phyloP scores from a whole-genome alignment of 1,140 invertebrate species.

The Pseudobourletiella spinata region DNA sequence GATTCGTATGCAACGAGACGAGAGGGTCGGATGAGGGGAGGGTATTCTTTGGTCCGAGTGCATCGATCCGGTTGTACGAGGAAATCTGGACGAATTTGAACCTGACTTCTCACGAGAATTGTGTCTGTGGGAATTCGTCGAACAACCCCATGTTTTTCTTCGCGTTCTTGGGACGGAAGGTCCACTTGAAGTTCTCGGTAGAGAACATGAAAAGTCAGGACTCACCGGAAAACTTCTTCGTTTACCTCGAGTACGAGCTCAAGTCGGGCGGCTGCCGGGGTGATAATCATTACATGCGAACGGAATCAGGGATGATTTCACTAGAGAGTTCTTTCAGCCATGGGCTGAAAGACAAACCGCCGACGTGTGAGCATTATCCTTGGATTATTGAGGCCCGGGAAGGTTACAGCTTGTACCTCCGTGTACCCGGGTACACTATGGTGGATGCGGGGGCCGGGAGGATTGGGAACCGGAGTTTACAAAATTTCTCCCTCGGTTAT shows the following conservation, averaged over 20 bases:
- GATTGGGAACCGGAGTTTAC: not conserved
- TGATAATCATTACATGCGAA: constrained; percentile 33
- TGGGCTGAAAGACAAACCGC: constrained; percentile 14
- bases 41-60: not conserved
- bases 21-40: not conserved
- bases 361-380: constrained; percentile 33
- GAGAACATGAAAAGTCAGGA: constrained; percentile 30
- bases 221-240: constrained; percentile 32
- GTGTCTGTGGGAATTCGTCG: constrained; percentile 28
- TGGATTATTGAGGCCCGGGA: constrained; percentile 32
- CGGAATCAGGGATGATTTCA: constrained; percentile 32
- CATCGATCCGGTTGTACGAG: constrained; percentile 27
- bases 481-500: not conserved
- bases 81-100: constrained; percentile 31
- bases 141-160: constrained; percentile 12
- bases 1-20: constrained; percentile 43
- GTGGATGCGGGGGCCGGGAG: constrained; percentile 10
- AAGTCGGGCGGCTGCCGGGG: constrained; percentile 18
- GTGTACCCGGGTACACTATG: constrained; percentile 33
- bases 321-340: constrained; percentile 27
- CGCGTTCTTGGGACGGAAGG: constrained; percentile 29
- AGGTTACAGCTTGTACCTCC: constrained; percentile 25
- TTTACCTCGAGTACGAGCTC: constrained; percentile 27
- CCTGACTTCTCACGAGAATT: constrained; percentile 23
- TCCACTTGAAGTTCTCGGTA: constrained; percentile 24